Conservation (phyloP, 1,140 invertebrate genomes). For the Scaptomyza graminum region DNA sequence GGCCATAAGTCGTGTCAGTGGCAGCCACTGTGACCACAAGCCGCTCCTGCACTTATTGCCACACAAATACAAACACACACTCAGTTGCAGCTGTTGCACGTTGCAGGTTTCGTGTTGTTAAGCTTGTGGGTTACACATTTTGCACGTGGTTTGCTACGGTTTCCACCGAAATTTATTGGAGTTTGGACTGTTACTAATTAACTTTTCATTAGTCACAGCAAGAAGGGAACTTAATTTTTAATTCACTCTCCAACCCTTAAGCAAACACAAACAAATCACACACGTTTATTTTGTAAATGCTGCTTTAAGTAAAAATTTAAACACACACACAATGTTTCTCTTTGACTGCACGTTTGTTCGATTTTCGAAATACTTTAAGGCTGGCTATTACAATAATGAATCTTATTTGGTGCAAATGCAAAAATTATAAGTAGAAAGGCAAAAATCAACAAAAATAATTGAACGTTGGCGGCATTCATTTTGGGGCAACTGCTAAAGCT, state of each 20-base stretch:
- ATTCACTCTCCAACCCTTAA: conserved; percentile 31
- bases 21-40: conserved; percentile 24
- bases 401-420: conserved; percentile 68
- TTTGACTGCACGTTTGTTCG: conserved; percentile 39
- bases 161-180: conserved; percentile 12
- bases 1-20: conserved; percentile 50
- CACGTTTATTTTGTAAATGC: conserved; percentile 40
- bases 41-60: conserved; percentile 29
- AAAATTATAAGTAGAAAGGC: conserved; percentile 16
- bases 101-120: neutral
- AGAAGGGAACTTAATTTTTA: conserved; percentile 50
- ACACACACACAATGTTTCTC: neutral
- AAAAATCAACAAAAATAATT: conserved; percentile 36
- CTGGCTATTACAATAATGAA: conserved; percentile 80
- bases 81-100: conserved; percentile 1
- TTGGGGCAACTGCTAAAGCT: conserved; percentile 37
- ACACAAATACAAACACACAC: conserved; percentile 1
- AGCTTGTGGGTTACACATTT: conserved; percentile 10
- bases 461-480: conserved; percentile 55
- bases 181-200: conserved; percentile 59
- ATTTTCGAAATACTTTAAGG: conserved; percentile 78
- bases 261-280: conserved; percentile 8
- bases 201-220: conserved; percentile 68
- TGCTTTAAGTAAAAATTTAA: conserved; percentile 30
- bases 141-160: conserved; percentile 16